These are phyloP conservation scores for Propithecus perrieri DNA, from an alignment of 2,797 vertebrate genomes.

Conservation along the genomic window DNA sequence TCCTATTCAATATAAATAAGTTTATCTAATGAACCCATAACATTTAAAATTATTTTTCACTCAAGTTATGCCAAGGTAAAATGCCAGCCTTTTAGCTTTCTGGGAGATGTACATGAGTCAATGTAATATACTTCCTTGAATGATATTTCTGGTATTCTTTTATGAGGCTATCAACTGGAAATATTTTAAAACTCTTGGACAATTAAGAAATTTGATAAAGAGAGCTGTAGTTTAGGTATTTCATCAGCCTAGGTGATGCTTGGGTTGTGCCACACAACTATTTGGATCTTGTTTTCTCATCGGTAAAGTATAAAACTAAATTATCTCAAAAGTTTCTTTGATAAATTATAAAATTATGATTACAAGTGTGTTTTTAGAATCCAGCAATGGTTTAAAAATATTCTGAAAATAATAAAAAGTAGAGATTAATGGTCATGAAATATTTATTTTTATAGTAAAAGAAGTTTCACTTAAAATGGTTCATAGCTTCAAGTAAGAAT, in stretches of 20 bases:
- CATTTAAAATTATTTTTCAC: constrained; percentile 29
- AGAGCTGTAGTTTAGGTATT: neutral
- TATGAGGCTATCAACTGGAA: neutral
- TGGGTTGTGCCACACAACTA: neutral
- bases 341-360: neutral
- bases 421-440: neutral
- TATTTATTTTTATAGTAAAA: neutral
- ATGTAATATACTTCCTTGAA: neutral
- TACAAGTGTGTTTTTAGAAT: neutral
- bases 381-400: neutral
- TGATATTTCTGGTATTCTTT: neutral
- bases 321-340: neutral
- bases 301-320: neutral
- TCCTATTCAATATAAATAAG: neutral
- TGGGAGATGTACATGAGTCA: neutral
- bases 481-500: neutral
- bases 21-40: neutral
- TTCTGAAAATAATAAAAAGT: neutral
- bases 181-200: neutral
- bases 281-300: neutral
- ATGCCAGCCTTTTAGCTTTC: neutral
- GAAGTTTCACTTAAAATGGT: neutral
- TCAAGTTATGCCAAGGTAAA: neutral
- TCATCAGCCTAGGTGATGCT: neutral
- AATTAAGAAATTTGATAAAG: neutral